Conservation (phyloP, 2,888 invertebrate species). For the Caenorhabditis sp. region DNA sequence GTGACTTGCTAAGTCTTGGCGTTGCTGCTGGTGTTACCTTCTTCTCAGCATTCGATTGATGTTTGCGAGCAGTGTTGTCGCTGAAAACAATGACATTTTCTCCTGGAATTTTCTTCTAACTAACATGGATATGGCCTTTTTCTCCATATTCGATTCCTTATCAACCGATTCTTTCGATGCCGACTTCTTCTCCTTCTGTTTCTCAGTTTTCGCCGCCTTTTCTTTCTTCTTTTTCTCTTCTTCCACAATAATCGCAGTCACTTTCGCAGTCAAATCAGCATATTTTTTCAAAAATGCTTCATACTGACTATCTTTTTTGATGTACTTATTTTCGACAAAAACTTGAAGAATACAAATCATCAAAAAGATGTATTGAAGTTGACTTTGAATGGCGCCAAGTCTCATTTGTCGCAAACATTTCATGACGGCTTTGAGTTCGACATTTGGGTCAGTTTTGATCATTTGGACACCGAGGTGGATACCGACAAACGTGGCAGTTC, state of each 20-base stretch:
- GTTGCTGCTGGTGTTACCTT: too few species aligned
- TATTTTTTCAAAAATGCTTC: slow-evolving; percentile 5
- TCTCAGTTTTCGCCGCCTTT: neutral
- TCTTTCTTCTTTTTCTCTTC: slow-evolving; percentile 7
- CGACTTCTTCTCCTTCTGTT: neutral
- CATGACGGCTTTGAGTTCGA: slow-evolving; percentile 14
- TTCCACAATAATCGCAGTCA: neutral
- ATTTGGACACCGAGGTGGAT: slow-evolving; percentile 20
- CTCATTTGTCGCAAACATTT: slow-evolving; percentile 29
- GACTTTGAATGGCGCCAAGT: slow-evolving; percentile 25
- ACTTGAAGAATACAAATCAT: slow-evolving; percentile 11
- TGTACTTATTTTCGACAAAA: slow-evolving; percentile 25
- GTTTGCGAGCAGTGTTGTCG: neutral
- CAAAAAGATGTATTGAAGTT: slow-evolving; percentile 34
- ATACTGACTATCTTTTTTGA: slow-evolving; percentile 6
- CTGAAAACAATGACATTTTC: too few species aligned
- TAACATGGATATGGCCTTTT: too few species aligned
- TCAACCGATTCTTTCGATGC: too few species aligned
- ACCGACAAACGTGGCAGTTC: slow-evolving; percentile 37
- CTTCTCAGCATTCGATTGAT: too few species aligned
- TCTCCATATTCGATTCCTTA: too few species aligned
- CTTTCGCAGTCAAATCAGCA: slow-evolving; percentile 1
- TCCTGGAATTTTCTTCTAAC: too few species aligned
- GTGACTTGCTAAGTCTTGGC: too few species aligned
- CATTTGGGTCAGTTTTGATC: slow-evolving; percentile 15